Evolutionary conservation across 2,888 invertebrate genomes (phyloP), one percentile per base, ranked within the genome.

Genomic region (Julus scandinavius): DNA sequence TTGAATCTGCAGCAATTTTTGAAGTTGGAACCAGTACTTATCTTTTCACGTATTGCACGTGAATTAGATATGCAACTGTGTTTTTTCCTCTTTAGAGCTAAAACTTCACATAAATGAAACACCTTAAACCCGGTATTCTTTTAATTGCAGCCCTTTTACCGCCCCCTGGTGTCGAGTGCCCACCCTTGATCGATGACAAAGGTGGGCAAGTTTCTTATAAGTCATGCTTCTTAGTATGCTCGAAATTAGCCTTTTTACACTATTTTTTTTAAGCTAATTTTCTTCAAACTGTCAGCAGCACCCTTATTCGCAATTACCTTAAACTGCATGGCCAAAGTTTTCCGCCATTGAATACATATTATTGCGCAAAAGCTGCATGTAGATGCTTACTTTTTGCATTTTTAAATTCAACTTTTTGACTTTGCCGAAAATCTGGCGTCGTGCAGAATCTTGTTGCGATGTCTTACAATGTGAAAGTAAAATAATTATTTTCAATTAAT

Each of bases 111-210:
- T 17, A 63, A n/a, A 7, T 63, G 63, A 63, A 63, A n/a, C 63
- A 63, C 63, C 4, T 63, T 63, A 63, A 63, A 63, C n/a, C 63
- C n/a, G 63, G 7, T 63, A 63, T 63, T 63, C 63, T 63, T 63
- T 63, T 63, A 63, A 63, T 63, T 63, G 63, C 63, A 63, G 63
- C 63, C 63, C n/a, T n/a, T 63, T 63, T 63, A 63, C 63, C 63
- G n/a, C 63, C 63, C 63, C 63, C 63, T 63, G 63, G 63, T 63
- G 63, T 63, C 63, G n/a, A 63, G 63, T 63, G 63, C 63, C 63
- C 63, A 63, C 63, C 63, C 63, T 63, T 63, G 63, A 63, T 63
- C n/a, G 63, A n/a, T 63, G 63, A 63, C 63, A 63, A 63, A 63
- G 63, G 63, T 63, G 63, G 63, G 63, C 63, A n/a, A 63, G 63